Conservation (phyloP, 2,113 vertebrate species). For the Spizaetus ornatus region DNA sequence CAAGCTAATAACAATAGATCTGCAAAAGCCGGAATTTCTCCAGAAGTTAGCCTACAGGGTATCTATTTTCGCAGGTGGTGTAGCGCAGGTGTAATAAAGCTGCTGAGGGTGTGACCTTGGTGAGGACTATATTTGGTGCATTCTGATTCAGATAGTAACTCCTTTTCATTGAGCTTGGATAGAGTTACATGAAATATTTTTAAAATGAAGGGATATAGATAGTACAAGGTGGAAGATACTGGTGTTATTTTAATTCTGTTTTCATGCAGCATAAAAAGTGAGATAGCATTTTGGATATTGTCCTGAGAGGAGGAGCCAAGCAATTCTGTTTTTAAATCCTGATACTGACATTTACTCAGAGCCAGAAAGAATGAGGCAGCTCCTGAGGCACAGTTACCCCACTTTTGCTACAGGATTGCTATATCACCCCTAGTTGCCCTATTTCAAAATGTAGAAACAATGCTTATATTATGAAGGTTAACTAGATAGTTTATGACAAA, state of each 20-base stretch:
- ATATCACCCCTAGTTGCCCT: not conserved
- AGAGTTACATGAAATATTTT: not conserved
- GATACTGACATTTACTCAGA: not conserved
- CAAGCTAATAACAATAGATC: not conserved
- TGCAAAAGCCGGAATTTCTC: conserved; percentile 27
- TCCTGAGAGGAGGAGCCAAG: not conserved
- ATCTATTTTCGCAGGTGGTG: conserved; percentile 43
- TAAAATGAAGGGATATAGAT: not conserved
- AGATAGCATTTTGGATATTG: conserved; percentile 3
- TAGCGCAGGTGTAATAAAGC: not conserved
- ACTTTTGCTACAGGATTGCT: not conserved
- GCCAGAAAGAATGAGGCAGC: not conserved
- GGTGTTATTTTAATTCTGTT: conserved; percentile 20
- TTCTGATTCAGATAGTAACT: not conserved
- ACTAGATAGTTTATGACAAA: not conserved
- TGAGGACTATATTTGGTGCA: not conserved
- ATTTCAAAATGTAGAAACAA: not conserved
- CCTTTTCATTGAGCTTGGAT: not conserved
- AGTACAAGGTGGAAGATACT: not conserved
- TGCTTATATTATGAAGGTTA: not conserved
- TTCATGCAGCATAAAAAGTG: not conserved
- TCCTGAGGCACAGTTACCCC: not conserved
- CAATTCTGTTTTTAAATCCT: conserved; percentile 1
- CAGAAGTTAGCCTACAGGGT: not conserved
- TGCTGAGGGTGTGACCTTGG: not conserved